A percentile compares a stretch with the other conserved stretches of the same genome.
phyloP scores from a whole-genome alignment of 2,888 invertebrate species.

The Blomia tropicalis region DNA sequence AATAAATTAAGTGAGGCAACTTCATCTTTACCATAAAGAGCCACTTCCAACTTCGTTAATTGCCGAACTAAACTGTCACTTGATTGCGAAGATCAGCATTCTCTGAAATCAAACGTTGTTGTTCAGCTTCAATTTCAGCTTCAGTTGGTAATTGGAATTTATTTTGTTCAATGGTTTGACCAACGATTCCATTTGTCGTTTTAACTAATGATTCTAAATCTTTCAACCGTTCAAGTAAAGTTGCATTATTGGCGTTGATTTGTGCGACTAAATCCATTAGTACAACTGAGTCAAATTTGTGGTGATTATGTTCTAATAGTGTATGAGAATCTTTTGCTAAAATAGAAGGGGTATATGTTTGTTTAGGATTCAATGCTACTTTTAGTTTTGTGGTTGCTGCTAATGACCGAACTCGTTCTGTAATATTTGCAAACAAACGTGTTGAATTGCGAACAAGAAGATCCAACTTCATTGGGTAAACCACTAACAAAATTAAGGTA shows the following conservation, averaged over 20 bases:
- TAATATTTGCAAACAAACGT: neutral
- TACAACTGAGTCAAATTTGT: neutral
- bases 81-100: neutral
- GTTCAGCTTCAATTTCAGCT: constrained; percentile 14
- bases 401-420: neutral
- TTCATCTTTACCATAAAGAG: neutral
- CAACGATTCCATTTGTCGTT: neutral
- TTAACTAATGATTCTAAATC: constrained; percentile 5
- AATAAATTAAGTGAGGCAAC: neutral
- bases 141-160: neutral
- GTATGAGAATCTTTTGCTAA: too few species aligned
- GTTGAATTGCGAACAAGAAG: neutral
- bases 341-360: too few species aligned
- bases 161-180: neutral
- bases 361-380: neutral
- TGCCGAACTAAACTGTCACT: neutral
- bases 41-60: constrained; percentile 16
- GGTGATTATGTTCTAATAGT: neutral
- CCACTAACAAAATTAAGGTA: neutral
- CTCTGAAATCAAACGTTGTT: constrained; percentile 6
- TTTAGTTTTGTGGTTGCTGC: neutral
- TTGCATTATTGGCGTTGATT: constrained; percentile 14
- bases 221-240: neutral
- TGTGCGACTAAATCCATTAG: constrained; percentile 9
- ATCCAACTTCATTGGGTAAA: neutral